phyloP scores from a whole-genome alignment of 2,888 invertebrate genomes.

The Ophioninae sp. region DNA sequence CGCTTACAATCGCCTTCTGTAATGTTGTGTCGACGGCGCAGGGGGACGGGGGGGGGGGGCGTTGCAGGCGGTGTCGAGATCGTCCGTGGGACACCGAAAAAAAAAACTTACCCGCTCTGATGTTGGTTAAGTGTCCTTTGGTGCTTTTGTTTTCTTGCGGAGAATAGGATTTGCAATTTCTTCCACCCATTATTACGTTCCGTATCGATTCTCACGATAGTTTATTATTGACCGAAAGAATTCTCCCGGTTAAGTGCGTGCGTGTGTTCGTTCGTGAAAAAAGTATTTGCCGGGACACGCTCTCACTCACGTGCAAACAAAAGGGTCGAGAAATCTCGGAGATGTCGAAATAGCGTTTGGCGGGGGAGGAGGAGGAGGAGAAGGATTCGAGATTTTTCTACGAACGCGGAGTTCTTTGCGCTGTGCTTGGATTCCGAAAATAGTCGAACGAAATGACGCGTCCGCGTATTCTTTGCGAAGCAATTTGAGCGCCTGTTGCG shows the following conservation, averaged over 20 bases:
- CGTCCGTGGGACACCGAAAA: background rate
- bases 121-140: slow-evolving; percentile 56
- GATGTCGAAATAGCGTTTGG: background rate
- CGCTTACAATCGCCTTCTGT: background rate
- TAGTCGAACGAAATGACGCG: background rate
- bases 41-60: background rate
- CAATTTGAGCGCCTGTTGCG: background rate
- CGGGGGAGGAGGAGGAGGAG: background rate
- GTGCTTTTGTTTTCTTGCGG: slow-evolving; percentile 66
- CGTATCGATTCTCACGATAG: background rate
- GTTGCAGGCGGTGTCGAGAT: background rate
- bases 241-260: background rate
- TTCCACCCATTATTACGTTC: slow-evolving; percentile 66
- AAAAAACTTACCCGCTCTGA: slow-evolving; percentile 50
- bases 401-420: background rate
- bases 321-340: background rate
- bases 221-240: background rate
- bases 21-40: background rate
- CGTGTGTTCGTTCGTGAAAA: background rate
- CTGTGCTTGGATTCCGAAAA: background rate
- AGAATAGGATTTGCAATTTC: slow-evolving; percentile 72
- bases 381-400: background rate
- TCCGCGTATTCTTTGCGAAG: background rate
- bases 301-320: background rate
- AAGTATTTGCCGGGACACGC: background rate